phyloP scores from a whole-genome alignment of 2,113 vertebrate genomes.

The Geococcyx californianus region DNA sequence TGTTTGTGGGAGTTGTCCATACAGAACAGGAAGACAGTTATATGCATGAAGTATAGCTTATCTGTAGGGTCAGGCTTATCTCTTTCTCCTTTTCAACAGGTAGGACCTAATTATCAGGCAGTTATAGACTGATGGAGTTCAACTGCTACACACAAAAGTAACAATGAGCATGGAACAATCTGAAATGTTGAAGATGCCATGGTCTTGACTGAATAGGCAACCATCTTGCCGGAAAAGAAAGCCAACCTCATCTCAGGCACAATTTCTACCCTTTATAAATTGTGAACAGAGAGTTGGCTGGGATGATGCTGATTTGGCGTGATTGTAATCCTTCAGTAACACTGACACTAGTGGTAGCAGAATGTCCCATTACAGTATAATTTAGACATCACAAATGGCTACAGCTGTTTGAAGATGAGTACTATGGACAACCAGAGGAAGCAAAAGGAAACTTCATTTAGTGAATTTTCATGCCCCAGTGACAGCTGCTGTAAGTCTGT shows the following conservation, averaged over 20 bases:
- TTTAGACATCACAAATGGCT: conserved; percentile 1
- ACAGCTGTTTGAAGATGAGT: conserved; percentile 35
- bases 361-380: neutral
- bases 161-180: neutral
- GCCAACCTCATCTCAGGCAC: neutral
- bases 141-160: neutral
- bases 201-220: neutral
- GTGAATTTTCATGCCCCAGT: conserved; percentile 37
- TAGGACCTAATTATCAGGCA: neutral
- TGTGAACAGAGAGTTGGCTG: neutral
- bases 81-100: neutral
- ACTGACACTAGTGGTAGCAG: neutral
- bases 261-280: neutral
- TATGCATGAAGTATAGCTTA: neutral
- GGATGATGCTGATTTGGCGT: neutral
- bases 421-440: neutral
- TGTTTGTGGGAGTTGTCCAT: neutral
- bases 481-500: conserved; percentile 57
- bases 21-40: neutral
- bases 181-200: neutral
- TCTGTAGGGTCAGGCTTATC: neutral
- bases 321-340: neutral
- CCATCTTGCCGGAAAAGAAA: neutral
- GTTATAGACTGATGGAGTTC: neutral
- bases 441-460: neutral